Evolutionary conservation across 2,113 vertebrate genomes (phyloP).

Genomic region (Chaetura pelagica): DNA sequence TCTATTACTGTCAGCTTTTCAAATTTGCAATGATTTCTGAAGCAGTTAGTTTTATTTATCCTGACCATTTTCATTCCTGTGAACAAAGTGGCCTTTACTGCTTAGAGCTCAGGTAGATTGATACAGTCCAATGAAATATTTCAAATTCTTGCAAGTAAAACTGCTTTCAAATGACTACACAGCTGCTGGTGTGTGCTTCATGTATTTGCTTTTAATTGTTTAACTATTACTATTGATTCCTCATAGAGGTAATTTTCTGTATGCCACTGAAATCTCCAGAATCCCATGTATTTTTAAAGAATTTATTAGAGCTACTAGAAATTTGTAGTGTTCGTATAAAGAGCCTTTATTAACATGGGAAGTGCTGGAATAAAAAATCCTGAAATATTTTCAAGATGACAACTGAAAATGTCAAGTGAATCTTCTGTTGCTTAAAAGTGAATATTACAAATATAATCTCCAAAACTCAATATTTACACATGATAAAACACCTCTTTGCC

Average conservation of each 20-base stretch:
- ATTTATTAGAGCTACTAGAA: neutral
- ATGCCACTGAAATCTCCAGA: neutral
- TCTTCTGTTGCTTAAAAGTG: neutral
- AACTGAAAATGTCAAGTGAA: neutral
- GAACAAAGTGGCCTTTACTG: neutral
- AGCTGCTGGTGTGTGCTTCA: neutral
- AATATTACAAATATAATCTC: neutral
- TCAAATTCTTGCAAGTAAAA: neutral
- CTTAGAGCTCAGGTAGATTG: neutral
- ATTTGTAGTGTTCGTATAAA: neutral
- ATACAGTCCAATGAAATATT: neutral
- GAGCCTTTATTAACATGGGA: neutral
- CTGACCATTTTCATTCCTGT: neutral
- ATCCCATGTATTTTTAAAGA: neutral
- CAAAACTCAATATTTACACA: neutral
- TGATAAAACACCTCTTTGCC: neutral
- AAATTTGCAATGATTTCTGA: neutral
- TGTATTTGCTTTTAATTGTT: slow-evolving; percentile 7
- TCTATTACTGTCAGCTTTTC: neutral
- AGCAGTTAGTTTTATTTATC: neutral
- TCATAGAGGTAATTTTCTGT: neutral
- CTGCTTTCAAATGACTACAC: neutral
- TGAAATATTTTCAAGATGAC: neutral
- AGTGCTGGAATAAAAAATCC: neutral
- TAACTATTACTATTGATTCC: neutral